Evolutionary conservation across 64 coral and sea anemone genomes (phyloP), one percentile per base, ranked within the genome.

Genomic region (Anthopleura sola): DNA sequence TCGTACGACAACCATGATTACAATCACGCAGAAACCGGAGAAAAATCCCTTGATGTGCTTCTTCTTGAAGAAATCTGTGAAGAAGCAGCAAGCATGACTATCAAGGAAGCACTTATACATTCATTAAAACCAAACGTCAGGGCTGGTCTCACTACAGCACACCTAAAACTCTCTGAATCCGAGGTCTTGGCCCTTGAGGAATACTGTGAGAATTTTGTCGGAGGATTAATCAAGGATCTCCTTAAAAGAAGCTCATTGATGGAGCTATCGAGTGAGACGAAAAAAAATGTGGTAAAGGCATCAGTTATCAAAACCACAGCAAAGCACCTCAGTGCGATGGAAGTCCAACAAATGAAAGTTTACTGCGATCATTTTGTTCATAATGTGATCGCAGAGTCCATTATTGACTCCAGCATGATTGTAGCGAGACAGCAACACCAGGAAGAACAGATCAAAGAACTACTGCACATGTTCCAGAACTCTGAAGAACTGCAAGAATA

Each of bases 21-120:
- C 13, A 15, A 36, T 28, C 10, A 33, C n/a, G 10, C 13, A 6
- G 29, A 71, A 64, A 16, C 21, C 18, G 83, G 49, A 17, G 53
- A 64, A 16, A 64, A 64, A 12, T 81, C 83, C 32, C 89, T 89
- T 74, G 80, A 96, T 83, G 48, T 96, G 0, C 49, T 85, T 47
- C 60, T 96, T 3, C 49, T 96, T 11, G 91, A 96, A 36, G 87
- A 96, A 66, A 92, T 96, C 23, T 96, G 94, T 64, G 94, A 96
- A 76, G 94, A 96, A 82, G 94, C 94, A 6, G 90, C 91, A 49
- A 86, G 91, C 53, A 96, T 96, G 94, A 96, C 94, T 10, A 96
- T 96, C n/a, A 96, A 92, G 36, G 94, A 96, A 68, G 94, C 94
- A 16, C 82, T 96, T 16, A 76, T 96, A 9, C 88, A 75, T 60